phyloP scores from a whole-genome alignment of 2,888 invertebrate genomes.

The Pharmacophagus antenor region DNA sequence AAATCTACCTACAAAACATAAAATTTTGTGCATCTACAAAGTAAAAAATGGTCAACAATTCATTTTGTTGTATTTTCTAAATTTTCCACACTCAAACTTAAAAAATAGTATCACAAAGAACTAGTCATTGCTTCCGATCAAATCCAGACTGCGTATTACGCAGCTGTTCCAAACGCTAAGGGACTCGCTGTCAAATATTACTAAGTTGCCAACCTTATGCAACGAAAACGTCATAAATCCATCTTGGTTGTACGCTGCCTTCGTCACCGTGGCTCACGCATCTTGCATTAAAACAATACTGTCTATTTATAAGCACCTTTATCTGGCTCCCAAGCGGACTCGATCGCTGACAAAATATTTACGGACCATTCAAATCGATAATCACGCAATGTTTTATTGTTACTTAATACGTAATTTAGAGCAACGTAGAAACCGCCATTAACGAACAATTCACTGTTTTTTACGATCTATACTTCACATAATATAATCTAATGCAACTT shows the following conservation, averaged over 20 bases:
- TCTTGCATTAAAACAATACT: slow-evolving; percentile 38
- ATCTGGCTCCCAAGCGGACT: slow-evolving; percentile 33
- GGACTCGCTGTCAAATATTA: neutral
- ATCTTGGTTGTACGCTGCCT: slow-evolving; percentile 34
- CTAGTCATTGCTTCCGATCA: no score
- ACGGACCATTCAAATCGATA: slow-evolving; percentile 24
- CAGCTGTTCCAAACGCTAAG: no score
- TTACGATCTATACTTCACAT: slow-evolving; percentile 31
- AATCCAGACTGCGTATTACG: neutral
- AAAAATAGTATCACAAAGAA: neutral
- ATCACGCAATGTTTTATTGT: slow-evolving; percentile 34
- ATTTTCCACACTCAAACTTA: neutral
- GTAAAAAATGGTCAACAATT: no score
- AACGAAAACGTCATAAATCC: slow-evolving; percentile 34
- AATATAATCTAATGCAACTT: no score
- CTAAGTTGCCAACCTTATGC: slow-evolving; percentile 18
- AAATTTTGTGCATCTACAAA: no score
- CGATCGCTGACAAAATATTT: slow-evolving; percentile 33
- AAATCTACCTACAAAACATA: no score
- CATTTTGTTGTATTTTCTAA: no score
- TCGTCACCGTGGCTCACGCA: slow-evolving; percentile 39
- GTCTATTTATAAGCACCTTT: slow-evolving; percentile 41
- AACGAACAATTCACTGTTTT: slow-evolving; percentile 30
- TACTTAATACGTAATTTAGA: slow-evolving; percentile 35
- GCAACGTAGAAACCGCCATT: slow-evolving; percentile 28